A percentile compares a stretch with the other conserved stretches of the same genome.
Conservation (phyloP, 2,888 invertebrate genomes). For the Zelleria hepariella region DNA sequence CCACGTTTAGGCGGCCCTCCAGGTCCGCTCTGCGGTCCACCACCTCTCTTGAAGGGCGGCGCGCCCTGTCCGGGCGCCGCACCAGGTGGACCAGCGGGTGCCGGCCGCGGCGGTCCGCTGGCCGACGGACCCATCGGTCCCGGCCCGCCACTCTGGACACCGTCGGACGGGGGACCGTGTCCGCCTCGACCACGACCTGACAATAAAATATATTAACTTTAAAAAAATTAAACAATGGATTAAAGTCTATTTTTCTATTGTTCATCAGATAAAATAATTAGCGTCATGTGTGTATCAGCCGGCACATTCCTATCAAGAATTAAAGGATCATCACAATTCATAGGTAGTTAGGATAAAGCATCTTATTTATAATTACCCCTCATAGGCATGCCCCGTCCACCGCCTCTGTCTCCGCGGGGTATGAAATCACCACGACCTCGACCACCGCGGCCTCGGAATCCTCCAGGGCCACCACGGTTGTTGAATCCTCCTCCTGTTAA, state of each 20-base stretch:
- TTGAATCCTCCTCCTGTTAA: constrained; percentile 49
- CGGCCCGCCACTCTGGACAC: neutral
- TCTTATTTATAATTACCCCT: constrained; percentile 34
- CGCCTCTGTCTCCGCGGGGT: constrained; percentile 49
- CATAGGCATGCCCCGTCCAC: constrained; percentile 59
- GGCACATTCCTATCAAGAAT: constrained; percentile 68
- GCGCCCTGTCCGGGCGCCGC: constrained; percentile 50
- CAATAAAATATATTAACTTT: neutral
- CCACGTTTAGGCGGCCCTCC: neutral
- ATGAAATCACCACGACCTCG: constrained; percentile 58
- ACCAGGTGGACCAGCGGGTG: constrained; percentile 55
- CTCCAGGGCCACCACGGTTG: constrained; percentile 54
- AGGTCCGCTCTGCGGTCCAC: neutral
- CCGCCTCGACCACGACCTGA: neutral
- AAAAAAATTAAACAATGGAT: neutral
- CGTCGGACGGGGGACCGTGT: neutral
- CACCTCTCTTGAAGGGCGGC: constrained; percentile 22
- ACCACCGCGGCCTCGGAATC: constrained; percentile 53
- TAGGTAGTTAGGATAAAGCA: constrained; percentile 25
- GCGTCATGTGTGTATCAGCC: constrained; percentile 67
- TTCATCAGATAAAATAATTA: constrained; percentile 36
- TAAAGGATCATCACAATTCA: constrained; percentile 51
- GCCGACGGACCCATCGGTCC: neutral
- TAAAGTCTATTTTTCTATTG: neutral
- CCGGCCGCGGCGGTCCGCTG: constrained; percentile 32